Evolutionary conservation across 2,113 vertebrate genomes (phyloP).

Genomic region (Pseudorasbora parva): DNA sequence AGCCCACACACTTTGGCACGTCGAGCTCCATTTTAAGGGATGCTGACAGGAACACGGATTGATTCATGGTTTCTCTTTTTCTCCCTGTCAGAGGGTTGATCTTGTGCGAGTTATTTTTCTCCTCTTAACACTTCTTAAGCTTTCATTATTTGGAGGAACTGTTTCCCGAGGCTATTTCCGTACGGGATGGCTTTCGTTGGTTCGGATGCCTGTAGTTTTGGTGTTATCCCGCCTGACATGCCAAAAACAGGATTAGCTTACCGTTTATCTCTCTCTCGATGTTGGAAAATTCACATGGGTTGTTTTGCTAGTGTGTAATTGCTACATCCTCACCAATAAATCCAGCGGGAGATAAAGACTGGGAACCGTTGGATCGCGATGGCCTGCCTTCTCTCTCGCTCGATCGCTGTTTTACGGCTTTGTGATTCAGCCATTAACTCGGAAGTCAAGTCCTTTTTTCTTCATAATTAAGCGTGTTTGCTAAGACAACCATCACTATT

Average conservation of each 20-base stretch:
- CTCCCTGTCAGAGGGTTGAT: not conserved
- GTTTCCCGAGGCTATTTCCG: slow-evolving; percentile 37
- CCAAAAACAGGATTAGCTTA: slow-evolving; percentile 52
- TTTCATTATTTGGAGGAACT: slow-evolving; percentile 52
- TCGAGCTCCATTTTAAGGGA: not conserved
- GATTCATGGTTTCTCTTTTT: slow-evolving; percentile 36
- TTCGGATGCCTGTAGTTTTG: slow-evolving; percentile 27
- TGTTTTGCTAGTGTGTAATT: slow-evolving; percentile 12
- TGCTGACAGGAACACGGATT: slow-evolving; percentile 22
- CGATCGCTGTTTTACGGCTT: not conserved
- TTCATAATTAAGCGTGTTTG: slow-evolving; percentile 3
- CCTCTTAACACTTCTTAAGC: slow-evolving; percentile 31
- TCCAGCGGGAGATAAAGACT: slow-evolving; percentile 2
- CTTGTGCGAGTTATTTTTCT: slow-evolving; percentile 36
- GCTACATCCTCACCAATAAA: slow-evolving; percentile 4
- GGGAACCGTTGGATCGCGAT: not conserved
- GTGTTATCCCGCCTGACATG: slow-evolving; percentile 49
- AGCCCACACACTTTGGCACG: not conserved
- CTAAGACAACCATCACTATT: not conserved
- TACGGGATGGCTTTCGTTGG: slow-evolving; percentile 17
- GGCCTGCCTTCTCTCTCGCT: not conserved
- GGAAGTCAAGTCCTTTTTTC: not conserved
- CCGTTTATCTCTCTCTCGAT: slow-evolving; percentile 26
- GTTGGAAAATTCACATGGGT: slow-evolving; percentile 5
- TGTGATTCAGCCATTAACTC: slow-evolving; percentile 4